Evolutionary conservation across 1,140 invertebrate species (phyloP), one percentile per base, ranked within the genome.

Genomic region (Trinorchestia longiramus): DNA sequence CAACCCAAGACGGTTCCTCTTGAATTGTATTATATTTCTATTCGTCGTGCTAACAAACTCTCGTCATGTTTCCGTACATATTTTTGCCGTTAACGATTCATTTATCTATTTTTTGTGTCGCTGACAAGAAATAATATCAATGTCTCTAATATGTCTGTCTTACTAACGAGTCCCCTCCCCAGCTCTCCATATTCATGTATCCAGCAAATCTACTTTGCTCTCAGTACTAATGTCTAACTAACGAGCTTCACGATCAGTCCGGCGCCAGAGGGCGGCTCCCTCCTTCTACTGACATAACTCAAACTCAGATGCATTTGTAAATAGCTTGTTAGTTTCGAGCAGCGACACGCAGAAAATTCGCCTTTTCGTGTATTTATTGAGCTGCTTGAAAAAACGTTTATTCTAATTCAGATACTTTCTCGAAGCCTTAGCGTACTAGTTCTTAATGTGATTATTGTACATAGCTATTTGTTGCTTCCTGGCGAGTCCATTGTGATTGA

Each of bases 221-320:
- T 43, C 88, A 90, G 43, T 42, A 19, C 43, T 90, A 90, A 90
- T 90, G 88, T 41, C 88, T 90, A 36, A 11, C 88, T 41, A 90
- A 90, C 88, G 88, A 90, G 41, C 41, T 43, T 43, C 43, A 90
- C 88, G 88, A 43, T 90, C 88, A 90, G 88, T 90, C 15, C 28
- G 41, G 36, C 87, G 87, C 87, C 87, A 87, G 36, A 87, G 87
- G 88, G 88, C 88, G 88, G 62, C 43, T 90, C 88, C 88, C 40
- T 90, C 88, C 36, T 42, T 42, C 4, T 43, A 43, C 41, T 15
- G 88, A 90, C 41, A 90, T 28, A 11, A 90, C 41, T 90, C 88
- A 43, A 42, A 43, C 88, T 42, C 23, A 28, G 28, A 4, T 43
- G 88, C 88, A 90, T 90, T 41, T 43, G 41, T 90, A 43, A 90